Percentiles rank a stretch among this genome's conserved stretches.
phyloP scores from a whole-genome alignment of 2,797 vertebrate genomes.

The Rhinoraja longicauda region DNA sequence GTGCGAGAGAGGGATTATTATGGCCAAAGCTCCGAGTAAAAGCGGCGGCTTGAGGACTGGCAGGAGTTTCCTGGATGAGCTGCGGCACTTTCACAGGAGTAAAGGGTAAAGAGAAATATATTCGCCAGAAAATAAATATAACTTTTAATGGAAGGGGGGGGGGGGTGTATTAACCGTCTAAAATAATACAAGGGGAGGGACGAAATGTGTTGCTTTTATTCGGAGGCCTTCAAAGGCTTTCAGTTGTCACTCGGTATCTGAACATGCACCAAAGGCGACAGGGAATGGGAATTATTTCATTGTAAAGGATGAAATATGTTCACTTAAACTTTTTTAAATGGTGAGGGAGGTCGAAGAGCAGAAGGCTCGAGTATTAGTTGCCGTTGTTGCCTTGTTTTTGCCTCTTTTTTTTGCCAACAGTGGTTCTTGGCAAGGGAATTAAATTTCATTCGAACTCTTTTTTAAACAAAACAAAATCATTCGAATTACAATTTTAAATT shows the following conservation, averaged over 20 bases:
- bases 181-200: slow-evolving; percentile 5
- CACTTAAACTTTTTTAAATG: slow-evolving; percentile 11
- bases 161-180: slow-evolving; percentile 7
- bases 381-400: background rate
- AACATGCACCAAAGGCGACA: background rate
- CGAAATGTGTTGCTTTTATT: slow-evolving; percentile 26
- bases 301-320: background rate
- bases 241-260: slow-evolving; percentile 8
- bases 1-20: slow-evolving; percentile 13
- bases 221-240: slow-evolving; percentile 31
- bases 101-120: slow-evolving; percentile 33
- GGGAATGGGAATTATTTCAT: background rate
- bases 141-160: background rate
- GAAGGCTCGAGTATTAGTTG: background rate
- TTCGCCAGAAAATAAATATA: slow-evolving; percentile 29
- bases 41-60: slow-evolving; percentile 37
- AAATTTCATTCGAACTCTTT: background rate
- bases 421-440: slow-evolving; percentile 5
- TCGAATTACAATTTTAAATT: slow-evolving; percentile 1
- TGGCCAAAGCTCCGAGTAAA: slow-evolving; percentile 38
- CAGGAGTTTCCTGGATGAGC: slow-evolving; percentile 39
- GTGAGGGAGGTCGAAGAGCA: background rate
- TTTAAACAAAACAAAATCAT: background rate
- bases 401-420: slow-evolving; percentile 27
- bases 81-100: slow-evolving; percentile 39